Percentiles rank a stretch among this genome's conserved stretches.
Conservation (phyloP, 2,113 vertebrate genomes). For the Pedionomus torquatus region DNA sequence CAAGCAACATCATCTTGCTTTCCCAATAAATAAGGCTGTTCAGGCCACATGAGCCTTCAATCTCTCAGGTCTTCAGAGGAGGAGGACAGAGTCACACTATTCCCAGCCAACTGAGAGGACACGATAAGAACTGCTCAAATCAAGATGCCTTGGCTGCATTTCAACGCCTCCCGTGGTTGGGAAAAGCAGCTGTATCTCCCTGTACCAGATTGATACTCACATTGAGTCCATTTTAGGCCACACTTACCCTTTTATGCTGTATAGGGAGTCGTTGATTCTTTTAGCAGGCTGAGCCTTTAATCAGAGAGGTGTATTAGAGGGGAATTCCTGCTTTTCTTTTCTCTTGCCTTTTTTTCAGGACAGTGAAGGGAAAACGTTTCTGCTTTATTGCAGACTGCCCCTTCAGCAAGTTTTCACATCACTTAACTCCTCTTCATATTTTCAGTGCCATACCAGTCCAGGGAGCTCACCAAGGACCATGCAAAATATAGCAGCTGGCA, state of each 20-base stretch:
- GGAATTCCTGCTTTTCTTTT: neutral
- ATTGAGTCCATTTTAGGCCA: neutral
- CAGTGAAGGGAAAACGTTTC: neutral
- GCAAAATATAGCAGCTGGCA: neutral
- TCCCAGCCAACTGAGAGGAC: neutral
- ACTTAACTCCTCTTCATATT: neutral
- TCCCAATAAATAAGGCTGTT: neutral
- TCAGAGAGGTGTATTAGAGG: accelerated
- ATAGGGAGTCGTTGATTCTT: neutral
- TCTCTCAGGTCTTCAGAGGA: neutral
- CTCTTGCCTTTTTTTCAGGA: neutral
- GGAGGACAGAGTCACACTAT: neutral
- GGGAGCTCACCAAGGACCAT: neutral
- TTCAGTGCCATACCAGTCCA: neutral
- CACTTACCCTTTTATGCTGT: neutral
- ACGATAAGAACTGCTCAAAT: accelerated
- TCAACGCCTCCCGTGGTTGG: accelerated
- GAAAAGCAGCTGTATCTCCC: neutral
- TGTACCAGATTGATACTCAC: accelerated
- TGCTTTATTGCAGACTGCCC: neutral
- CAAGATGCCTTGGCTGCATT: neutral
- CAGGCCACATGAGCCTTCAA: accelerated
- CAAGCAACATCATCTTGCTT: neutral
- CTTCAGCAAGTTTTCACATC: neutral
- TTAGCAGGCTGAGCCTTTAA: neutral